Conservation (phyloP, 1,140 invertebrate species). For the Bombus waltoni region DNA sequence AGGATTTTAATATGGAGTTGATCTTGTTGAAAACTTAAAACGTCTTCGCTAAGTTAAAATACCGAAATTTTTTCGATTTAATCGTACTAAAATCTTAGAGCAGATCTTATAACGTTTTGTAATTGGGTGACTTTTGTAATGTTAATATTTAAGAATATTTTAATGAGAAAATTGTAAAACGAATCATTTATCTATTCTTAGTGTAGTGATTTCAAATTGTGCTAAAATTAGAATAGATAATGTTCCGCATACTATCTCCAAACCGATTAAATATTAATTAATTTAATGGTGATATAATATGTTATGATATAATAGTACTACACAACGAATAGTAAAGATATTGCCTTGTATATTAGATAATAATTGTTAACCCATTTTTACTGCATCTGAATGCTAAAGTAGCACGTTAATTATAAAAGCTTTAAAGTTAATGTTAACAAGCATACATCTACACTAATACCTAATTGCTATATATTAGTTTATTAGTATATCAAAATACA, state of each 20-base stretch:
- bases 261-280: background rate
- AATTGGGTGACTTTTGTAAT: background rate
- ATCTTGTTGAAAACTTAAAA: background rate
- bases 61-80: background rate
- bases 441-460: background rate
- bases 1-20: background rate
- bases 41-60: background rate
- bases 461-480: background rate
- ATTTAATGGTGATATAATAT: background rate
- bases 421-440: background rate
- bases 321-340: background rate
- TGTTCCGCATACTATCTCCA: background rate
- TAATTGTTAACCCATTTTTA: slow-evolving; percentile 4
- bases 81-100: background rate
- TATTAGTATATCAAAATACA: background rate
- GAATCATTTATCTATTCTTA: background rate
- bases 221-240: background rate
- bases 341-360: slow-evolving; percentile 20
- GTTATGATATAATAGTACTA: background rate
- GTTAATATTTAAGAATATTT: background rate
- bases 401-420: background rate
- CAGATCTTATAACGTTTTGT: background rate
- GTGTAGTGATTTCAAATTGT: background rate
- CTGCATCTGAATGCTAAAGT: background rate
- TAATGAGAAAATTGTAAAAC: background rate